Percentiles rank a stretch among this genome's conserved stretches.
Conservation (phyloP, 1,140 invertebrate species). For the Antheraea mylitta region DNA sequence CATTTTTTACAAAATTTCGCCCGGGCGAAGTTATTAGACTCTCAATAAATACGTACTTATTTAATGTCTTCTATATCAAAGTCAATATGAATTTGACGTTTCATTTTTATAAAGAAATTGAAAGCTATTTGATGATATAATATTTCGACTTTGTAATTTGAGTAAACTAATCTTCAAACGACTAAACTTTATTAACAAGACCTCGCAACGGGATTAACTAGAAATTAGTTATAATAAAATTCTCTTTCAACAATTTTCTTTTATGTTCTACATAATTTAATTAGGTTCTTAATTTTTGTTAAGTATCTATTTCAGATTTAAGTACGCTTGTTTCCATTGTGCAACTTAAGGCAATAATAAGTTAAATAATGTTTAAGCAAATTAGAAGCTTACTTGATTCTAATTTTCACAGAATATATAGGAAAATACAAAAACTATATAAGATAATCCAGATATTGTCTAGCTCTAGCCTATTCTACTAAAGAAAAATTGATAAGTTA, state of each 20-base stretch:
- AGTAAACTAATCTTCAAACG: constrained; percentile 10
- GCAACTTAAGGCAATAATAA: no score
- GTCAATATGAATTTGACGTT: constrained; percentile 2
- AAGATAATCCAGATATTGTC: no score
- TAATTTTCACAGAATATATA: no score
- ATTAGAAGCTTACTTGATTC: no score
- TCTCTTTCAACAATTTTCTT: constrained; percentile 5
- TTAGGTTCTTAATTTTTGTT: neutral
- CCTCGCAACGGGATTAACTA: neutral
- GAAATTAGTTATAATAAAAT: constrained; percentile 9
- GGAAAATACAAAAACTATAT: no score
- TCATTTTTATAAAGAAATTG: constrained; percentile 6
- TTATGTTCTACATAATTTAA: neutral
- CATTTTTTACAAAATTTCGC: no score
- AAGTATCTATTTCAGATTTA: neutral
- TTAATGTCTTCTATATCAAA: neutral
- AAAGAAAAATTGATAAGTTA: no score
- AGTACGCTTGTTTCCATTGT: neutral
- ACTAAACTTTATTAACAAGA: constrained; percentile 13
- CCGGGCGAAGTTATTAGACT: no score
- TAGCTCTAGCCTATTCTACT: no score
- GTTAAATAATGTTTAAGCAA: no score
- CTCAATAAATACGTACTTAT: no score
- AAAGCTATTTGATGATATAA: constrained; percentile 7
- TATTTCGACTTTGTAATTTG: constrained; percentile 9